These are phyloP conservation scores for Ditula angustiorana DNA, from an alignment of 2,888 invertebrate genomes.

Conservation along the genomic window DNA sequence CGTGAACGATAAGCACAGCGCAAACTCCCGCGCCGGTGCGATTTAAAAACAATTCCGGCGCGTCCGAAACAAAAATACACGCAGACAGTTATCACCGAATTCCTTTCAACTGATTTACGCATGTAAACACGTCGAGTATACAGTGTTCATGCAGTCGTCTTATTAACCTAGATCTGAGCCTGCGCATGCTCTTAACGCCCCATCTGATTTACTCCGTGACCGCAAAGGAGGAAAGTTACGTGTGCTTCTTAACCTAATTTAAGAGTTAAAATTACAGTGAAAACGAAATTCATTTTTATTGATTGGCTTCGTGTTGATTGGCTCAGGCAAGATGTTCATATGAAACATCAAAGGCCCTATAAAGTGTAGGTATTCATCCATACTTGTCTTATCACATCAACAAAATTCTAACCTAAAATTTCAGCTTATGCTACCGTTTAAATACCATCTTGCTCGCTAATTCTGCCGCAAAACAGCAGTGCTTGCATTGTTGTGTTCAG, in stretches of 20 bases:
- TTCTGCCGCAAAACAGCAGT: too few species aligned
- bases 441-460: too few species aligned
- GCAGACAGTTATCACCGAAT: constrained; percentile 31
- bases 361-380: too few species aligned
- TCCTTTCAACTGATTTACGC: constrained; percentile 31
- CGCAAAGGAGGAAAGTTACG: background rate
- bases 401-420: too few species aligned
- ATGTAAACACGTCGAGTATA: constrained; percentile 12
- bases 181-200: background rate
- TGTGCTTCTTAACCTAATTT: background rate
- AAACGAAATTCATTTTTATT: background rate
- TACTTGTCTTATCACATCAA: too few species aligned
- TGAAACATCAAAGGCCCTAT: too few species aligned
- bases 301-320: background rate
- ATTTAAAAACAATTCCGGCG: constrained; percentile 32
- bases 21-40: background rate
- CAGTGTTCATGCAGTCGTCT: constrained; percentile 20
- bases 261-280: background rate
- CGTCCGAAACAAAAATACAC: constrained; percentile 23
- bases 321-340: too few species aligned
- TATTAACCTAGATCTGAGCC: constrained; percentile 30
- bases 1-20: background rate
- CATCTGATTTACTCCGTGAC: background rate
- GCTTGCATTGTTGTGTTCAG: too few species aligned
- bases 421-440: too few species aligned